Conservation (phyloP, 2,888 invertebrate genomes). For the Chelonus formosanus region DNA sequence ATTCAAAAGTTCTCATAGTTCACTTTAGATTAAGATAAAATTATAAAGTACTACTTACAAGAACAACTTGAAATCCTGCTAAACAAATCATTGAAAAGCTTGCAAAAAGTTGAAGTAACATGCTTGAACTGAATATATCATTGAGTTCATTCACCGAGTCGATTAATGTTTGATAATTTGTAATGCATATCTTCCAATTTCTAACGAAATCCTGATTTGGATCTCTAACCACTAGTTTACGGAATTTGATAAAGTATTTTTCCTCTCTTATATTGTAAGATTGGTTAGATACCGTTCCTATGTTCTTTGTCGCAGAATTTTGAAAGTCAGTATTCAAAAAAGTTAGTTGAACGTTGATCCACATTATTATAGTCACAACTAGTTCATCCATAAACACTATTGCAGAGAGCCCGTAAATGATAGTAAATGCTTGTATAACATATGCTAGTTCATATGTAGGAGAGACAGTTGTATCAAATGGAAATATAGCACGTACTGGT, state of each 20-base stretch:
- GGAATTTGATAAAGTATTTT: no score
- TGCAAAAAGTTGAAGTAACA: slow-evolving; percentile 52
- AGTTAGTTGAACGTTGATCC: not conserved
- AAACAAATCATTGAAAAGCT: slow-evolving; percentile 55
- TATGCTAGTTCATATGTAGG: slow-evolving; percentile 46
- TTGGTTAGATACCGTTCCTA: no score
- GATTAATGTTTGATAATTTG: slow-evolving; percentile 48
- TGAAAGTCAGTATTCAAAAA: not conserved
- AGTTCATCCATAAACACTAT: slow-evolving; percentile 49
- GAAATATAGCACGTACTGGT: slow-evolving; percentile 51
- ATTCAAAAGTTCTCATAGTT: no score
- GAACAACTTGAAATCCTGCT: slow-evolving; percentile 54
- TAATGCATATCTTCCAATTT: slow-evolving; percentile 42
- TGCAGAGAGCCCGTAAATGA: slow-evolving; percentile 40
- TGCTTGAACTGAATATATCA: slow-evolving; percentile 44
- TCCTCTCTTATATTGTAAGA: no score
- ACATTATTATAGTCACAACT: slow-evolving; percentile 1
- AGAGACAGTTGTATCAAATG: slow-evolving; percentile 46
- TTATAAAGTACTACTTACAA: no score
- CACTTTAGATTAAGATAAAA: no score
- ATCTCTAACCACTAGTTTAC: no score
- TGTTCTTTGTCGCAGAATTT: not conserved
- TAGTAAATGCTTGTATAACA: slow-evolving; percentile 41
- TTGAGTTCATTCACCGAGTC: slow-evolving; percentile 46
- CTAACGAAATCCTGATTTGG: slow-evolving; percentile 33